Conservation (phyloP, 2,888 invertebrate species). For the Phanerotoma sp. region DNA sequence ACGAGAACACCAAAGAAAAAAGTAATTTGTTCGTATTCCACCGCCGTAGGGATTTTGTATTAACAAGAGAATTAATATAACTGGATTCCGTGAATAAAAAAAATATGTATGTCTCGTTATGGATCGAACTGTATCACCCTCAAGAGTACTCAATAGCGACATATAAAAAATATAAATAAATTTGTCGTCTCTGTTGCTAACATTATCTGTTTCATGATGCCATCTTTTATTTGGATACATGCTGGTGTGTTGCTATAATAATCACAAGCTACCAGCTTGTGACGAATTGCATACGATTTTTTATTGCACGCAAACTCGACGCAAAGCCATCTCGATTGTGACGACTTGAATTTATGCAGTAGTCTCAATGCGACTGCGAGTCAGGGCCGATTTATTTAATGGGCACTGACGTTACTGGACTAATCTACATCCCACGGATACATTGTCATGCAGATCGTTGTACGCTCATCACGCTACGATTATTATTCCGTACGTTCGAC, state of each 20-base stretch:
- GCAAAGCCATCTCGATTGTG: slow-evolving; percentile 1
- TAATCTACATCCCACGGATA: slow-evolving; percentile 17
- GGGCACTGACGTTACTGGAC: slow-evolving; percentile 10
- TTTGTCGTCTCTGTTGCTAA: slow-evolving; percentile 3
- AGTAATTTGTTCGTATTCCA: not conserved
- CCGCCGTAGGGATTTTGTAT: not conserved
- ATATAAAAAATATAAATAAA: slow-evolving; percentile 24
- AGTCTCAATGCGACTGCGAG: slow-evolving; percentile 17
- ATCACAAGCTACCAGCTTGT: not conserved
- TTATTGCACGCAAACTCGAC: slow-evolving; percentile 25
- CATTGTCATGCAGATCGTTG: slow-evolving; percentile 19
- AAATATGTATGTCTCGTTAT: not conserved
- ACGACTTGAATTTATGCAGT: slow-evolving; percentile 11
- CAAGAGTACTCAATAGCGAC: not conserved
- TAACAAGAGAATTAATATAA: not conserved
- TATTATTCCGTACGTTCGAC: slow-evolving; percentile 19
- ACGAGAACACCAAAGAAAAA: no score
- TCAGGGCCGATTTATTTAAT: slow-evolving; percentile 18
- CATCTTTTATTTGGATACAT: not conserved
- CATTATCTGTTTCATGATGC: not conserved
- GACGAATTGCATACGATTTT: slow-evolving; percentile 27
- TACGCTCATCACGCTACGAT: slow-evolving; percentile 12
- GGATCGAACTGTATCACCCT: not conserved
- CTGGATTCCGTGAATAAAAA: not conserved
- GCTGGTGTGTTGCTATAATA: no score